A percentile compares a stretch with the other conserved stretches of the same genome.
Evolutionary conservation across 2,797 vertebrate species (phyloP).

Genomic region (Oryzias dopingdopingensis): DNA sequence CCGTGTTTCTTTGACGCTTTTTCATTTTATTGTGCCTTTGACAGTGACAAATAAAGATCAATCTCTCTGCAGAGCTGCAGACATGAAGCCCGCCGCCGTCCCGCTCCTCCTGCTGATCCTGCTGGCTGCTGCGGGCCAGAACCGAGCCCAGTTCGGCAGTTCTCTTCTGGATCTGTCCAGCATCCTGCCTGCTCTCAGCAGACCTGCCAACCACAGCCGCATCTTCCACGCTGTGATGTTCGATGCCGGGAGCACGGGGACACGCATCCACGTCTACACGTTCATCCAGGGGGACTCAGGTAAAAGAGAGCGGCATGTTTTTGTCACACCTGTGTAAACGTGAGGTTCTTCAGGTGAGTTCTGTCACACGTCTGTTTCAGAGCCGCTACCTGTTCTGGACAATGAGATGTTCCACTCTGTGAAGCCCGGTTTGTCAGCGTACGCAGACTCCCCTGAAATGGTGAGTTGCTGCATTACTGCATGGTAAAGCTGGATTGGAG

Average conservation of each 20-base stretch:
- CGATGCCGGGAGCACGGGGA: conserved; percentile 96
- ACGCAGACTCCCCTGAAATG: conserved; percentile 86
- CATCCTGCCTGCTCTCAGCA: conserved; percentile 72
- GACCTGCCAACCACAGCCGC: conserved; percentile 81
- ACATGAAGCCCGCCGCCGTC: conserved; percentile 47
- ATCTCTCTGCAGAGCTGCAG: too few species aligned
- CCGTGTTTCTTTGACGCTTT: too few species aligned
- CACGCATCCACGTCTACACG: conserved; percentile 92
- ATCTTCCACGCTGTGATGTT: conserved; percentile 94
- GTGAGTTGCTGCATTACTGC: conserved; percentile 71
- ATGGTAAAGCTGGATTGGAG: conserved; percentile 14
- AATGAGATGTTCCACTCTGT: conserved; percentile 94
- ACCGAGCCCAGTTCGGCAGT: conserved; percentile 43
- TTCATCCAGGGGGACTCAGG: conserved; percentile 86
- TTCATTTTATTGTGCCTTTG: too few species aligned
- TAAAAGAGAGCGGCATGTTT: conserved; percentile 37
- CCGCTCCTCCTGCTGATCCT: conserved; percentile 45
- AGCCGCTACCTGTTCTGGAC: conserved; percentile 83
- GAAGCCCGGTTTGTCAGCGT: conserved; percentile 94
- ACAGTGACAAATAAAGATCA: too few species aligned
- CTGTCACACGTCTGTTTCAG: conserved; percentile 52
- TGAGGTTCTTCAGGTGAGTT: too few species aligned
- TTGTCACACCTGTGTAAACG: too few species aligned
- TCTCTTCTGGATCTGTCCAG: conserved; percentile 49
- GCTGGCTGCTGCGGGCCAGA: conserved; percentile 47